A percentile compares a stretch with the other conserved stretches of the same genome.
Evolutionary conservation across 2,888 invertebrate genomes (phyloP).

Genomic region (Poecilobothrus nobilitatus): DNA sequence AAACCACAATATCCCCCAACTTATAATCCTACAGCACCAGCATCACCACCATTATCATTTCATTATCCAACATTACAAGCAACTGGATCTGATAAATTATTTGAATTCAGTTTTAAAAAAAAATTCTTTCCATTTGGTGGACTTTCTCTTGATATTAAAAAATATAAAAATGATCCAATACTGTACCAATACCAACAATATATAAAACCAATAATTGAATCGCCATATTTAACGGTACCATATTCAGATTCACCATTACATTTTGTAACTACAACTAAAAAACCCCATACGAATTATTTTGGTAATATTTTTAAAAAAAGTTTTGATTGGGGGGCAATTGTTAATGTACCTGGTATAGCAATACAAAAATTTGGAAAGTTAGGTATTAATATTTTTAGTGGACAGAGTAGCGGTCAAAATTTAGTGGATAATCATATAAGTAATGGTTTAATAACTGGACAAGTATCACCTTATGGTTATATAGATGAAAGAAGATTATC

Average conservation of each 20-base stretch:
- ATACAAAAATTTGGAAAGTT: background rate
- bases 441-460: background rate
- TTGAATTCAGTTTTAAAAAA: background rate
- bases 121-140: constrained; percentile 2
- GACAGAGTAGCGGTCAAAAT: background rate
- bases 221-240: background rate
- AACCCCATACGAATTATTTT: background rate
- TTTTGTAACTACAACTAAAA: background rate
- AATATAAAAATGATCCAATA: background rate
- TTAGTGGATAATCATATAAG: background rate
- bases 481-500: background rate
- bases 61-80: background rate
- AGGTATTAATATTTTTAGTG: background rate
- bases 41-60: background rate
- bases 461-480: background rate
- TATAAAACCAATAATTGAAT: background rate
- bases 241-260: background rate
- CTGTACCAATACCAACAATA: background rate
- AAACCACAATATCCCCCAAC: background rate
- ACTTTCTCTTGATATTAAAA: background rate
- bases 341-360: background rate
- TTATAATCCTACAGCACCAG: background rate
- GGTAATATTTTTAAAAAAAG: background rate
- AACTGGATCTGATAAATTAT: background rate
- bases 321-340: background rate